Percentiles rank a stretch among this genome's conserved stretches.
Evolutionary conservation across 2,797 vertebrate genomes (phyloP).

Genomic region (Falco concolor): DNA sequence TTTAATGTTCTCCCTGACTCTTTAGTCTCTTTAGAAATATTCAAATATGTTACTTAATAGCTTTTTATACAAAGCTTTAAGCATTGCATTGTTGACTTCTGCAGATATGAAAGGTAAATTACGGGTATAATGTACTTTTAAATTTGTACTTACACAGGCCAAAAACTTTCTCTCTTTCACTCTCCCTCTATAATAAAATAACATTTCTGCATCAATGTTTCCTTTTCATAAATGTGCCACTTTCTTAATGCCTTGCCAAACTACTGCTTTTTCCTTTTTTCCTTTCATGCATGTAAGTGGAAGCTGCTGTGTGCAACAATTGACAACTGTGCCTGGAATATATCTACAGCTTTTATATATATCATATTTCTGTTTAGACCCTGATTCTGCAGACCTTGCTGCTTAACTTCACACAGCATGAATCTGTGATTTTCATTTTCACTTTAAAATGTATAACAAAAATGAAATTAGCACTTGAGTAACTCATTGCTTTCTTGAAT

Average conservation of each 20-base stretch:
- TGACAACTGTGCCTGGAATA: background rate
- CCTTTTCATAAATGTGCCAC: background rate
- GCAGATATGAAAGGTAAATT: constrained; percentile 1
- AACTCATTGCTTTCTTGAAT: background rate
- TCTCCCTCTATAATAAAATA: background rate
- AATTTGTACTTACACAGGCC: background rate
- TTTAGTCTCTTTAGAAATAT: background rate
- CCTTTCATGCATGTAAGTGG: background rate
- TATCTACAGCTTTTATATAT: background rate
- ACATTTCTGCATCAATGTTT: background rate
- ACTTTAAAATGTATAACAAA: background rate
- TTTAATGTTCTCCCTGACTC: background rate
- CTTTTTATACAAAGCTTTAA: background rate
- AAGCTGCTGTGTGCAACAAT: background rate
- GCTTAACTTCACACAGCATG: background rate
- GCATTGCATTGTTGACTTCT: background rate
- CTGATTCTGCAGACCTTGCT: constrained; percentile 22
- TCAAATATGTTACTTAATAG: background rate
- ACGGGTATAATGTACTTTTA: background rate
- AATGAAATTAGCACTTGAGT: constrained; percentile 19
- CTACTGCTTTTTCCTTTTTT: background rate
- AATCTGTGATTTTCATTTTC: background rate
- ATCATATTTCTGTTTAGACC: background rate
- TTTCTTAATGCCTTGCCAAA: background rate
- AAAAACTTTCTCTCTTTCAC: background rate